These are phyloP conservation scores for Morinoia aosen DNA, from an alignment of 2,888 invertebrate species.

Conservation along the genomic window DNA sequence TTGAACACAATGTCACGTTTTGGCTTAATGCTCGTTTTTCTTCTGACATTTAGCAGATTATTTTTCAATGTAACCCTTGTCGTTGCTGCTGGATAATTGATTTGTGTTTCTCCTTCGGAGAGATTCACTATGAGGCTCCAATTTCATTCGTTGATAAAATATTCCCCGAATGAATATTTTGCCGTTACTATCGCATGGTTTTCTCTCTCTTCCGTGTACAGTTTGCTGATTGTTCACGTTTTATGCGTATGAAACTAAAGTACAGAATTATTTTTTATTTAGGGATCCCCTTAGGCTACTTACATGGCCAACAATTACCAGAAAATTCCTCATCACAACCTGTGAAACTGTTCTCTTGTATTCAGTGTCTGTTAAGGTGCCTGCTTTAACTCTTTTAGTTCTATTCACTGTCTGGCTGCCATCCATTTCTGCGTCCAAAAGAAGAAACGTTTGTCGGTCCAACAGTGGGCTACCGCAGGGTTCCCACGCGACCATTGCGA, in stretches of 20 bases:
- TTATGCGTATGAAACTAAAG: not conserved
- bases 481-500: slow-evolving; percentile 11
- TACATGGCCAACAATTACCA: not conserved
- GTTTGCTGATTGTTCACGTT: too few species aligned
- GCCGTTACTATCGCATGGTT: too few species aligned
- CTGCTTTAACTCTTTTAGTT: not conserved
- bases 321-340: not conserved
- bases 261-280: not conserved
- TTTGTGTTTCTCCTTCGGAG: too few species aligned
- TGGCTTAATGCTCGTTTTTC: too few species aligned
- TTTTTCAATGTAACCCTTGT: too few species aligned
- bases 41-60: too few species aligned
- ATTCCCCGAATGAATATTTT: too few species aligned
- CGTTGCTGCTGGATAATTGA: too few species aligned
- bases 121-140: too few species aligned
- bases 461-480: not conserved
- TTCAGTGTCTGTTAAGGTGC: not conserved
- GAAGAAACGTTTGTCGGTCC: not conserved
- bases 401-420: not conserved
- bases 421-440: not conserved
- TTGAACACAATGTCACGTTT: too few species aligned
- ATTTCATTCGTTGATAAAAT: too few species aligned
- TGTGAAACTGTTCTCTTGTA: not conserved
- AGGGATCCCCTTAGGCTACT: not conserved
- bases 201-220: too few species aligned